These are phyloP conservation scores for Nibea albiflora DNA, from an alignment of 2,113 vertebrate genomes.

Conservation along the genomic window DNA sequence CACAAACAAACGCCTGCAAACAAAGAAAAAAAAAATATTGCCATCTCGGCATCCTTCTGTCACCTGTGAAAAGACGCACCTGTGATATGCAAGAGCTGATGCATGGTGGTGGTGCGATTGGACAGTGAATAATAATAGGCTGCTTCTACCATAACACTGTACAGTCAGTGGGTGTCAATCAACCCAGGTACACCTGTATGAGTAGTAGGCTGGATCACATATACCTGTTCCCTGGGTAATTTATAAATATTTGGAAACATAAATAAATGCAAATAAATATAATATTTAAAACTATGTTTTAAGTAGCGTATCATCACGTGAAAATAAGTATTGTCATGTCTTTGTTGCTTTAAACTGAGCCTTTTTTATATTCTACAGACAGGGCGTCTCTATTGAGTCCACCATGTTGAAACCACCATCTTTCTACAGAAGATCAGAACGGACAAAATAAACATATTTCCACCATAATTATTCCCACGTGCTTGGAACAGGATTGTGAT, in stretches of 20 bases:
- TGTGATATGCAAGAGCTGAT: constrained; percentile 38
- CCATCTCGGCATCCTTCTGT: constrained; percentile 76
- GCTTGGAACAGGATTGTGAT: too few species aligned
- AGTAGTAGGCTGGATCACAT: background rate
- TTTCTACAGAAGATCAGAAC: too few species aligned
- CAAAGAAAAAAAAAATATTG: constrained; percentile 50
- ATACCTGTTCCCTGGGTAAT: background rate
- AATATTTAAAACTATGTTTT: background rate
- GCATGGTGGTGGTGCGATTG: constrained; percentile 17
- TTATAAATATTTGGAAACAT: background rate
- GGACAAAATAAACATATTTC: too few species aligned
- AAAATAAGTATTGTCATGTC: too few species aligned
- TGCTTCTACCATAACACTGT: constrained; percentile 15
- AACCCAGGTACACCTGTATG: background rate
- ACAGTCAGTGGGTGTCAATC: constrained; percentile 6
- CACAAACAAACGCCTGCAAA: constrained; percentile 71
- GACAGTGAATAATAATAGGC: constrained; percentile 22
- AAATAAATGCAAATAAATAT: background rate
- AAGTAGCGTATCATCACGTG: too few species aligned
- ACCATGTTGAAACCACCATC: too few species aligned
- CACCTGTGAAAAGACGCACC: constrained; percentile 76
- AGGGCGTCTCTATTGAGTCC: too few species aligned
- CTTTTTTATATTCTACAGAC: too few species aligned
- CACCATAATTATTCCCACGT: too few species aligned
- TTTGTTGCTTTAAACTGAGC: too few species aligned